These are phyloP conservation scores for Etheostoma spectabile DNA, from an alignment of 2,113 vertebrate genomes.

Conservation along the genomic window DNA sequence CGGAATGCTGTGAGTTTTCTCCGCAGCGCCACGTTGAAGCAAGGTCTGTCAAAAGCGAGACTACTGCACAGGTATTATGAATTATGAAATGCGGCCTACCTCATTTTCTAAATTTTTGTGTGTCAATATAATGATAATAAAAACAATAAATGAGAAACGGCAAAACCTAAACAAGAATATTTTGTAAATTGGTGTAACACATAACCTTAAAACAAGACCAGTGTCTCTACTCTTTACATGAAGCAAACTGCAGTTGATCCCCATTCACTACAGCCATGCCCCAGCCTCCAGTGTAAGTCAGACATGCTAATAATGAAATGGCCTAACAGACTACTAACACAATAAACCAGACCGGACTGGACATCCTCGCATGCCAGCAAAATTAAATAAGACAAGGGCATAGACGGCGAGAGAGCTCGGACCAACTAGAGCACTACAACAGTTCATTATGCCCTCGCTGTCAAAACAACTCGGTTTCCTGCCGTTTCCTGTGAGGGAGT, in stretches of 20 bases:
- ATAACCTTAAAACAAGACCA: not conserved
- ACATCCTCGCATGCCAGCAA: conserved; percentile 41
- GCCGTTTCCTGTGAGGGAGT: conserved; percentile 51
- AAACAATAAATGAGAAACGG: not conserved
- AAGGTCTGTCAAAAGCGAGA: no score
- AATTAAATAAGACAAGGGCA: conserved; percentile 64
- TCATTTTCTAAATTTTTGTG: not conserved
- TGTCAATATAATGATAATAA: not conserved
- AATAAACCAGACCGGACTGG: conserved; percentile 55
- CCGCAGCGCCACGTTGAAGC: no score
- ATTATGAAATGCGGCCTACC: not conserved
- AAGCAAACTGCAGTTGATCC: not conserved
- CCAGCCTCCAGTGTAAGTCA: conserved; percentile 30
- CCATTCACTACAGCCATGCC: not conserved
- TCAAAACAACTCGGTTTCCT: conserved; percentile 59
- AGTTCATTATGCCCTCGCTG: conserved; percentile 35
- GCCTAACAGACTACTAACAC: conserved; percentile 49
- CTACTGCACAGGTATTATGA: not conserved
- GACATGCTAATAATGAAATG: conserved; percentile 68
- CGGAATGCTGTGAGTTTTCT: no score
- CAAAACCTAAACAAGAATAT: not conserved
- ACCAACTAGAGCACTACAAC: conserved; percentile 23
- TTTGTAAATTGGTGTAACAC: not conserved
- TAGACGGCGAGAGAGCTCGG: conserved; percentile 28
- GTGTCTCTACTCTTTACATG: conserved; percentile 6